These are phyloP conservation scores for Montipora cactus DNA, from an alignment of 64 coral and sea anemone species.

Conservation along the genomic window DNA sequence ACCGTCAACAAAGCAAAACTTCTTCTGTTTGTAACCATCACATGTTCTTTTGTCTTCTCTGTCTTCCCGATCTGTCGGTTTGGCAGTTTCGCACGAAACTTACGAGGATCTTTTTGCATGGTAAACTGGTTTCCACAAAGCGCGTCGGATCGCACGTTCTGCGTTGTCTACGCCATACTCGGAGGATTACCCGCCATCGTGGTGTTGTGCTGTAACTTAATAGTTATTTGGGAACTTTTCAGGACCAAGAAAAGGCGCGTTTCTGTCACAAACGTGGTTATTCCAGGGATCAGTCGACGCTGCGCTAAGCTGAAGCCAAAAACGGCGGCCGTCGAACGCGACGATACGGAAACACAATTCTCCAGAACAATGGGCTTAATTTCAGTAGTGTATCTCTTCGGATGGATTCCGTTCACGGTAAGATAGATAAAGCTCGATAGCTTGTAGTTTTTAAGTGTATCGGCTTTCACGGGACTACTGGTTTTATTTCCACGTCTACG, in stretches of 20 bases:
- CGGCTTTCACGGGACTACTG: neutral
- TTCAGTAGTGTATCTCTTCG: conserved; percentile 77
- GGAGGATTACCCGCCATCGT: conserved; percentile 64
- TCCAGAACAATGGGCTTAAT: conserved; percentile 86
- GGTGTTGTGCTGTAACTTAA: conserved; percentile 81
- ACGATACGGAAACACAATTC: conserved; percentile 79
- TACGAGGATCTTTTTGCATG: conserved; percentile 78
- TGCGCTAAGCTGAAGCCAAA: neutral
- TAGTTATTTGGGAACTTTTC: conserved; percentile 73
- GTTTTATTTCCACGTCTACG: neutral
- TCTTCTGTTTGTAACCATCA: conserved; percentile 31
- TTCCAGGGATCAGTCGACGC: neutral
- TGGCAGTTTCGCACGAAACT: conserved; percentile 79
- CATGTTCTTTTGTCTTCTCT: conserved; percentile 51
- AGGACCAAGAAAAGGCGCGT: conserved; percentile 27
- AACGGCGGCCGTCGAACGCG: neutral
- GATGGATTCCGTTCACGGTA: conserved; percentile 91
- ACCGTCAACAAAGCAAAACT: conserved; percentile 59
- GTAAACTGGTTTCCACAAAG: conserved; percentile 83
- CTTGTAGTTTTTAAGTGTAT: neutral
- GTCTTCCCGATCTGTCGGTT: conserved; percentile 70
- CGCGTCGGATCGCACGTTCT: conserved; percentile 66
- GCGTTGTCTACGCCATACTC: conserved; percentile 62
- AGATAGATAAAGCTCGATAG: neutral
- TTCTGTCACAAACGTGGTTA: conserved; percentile 25